phyloP scores from a whole-genome alignment of 2,888 invertebrate genomes.

The Patella caerulea region DNA sequence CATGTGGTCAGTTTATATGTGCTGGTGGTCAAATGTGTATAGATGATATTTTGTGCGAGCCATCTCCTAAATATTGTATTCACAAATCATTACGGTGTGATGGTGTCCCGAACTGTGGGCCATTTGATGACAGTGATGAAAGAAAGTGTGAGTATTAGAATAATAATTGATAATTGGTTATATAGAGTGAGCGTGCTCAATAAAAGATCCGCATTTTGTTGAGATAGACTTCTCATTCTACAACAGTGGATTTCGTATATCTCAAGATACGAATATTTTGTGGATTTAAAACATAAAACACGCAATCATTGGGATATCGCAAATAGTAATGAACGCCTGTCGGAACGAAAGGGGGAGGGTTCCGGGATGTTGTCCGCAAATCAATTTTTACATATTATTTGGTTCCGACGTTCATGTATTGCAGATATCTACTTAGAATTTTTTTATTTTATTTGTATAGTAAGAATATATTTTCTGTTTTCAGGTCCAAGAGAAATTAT shows the following conservation, averaged over 20 bases:
- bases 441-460: too few species aligned
- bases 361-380: neutral
- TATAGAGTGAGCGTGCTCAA: too few species aligned
- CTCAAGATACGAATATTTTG: too few species aligned
- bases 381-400: too few species aligned
- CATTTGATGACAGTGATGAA: conserved; percentile 66
- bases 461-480: conserved; percentile 24
- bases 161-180: neutral
- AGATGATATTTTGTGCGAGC: conserved; percentile 42
- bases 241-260: too few species aligned
- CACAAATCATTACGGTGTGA: conserved; percentile 81
- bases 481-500: conserved; percentile 57
- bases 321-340: too few species aligned
- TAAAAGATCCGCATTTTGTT: too few species aligned
- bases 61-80: conserved; percentile 78
- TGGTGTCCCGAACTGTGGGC: conserved; percentile 80
- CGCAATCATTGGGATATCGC: too few species aligned
- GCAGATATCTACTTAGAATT: too few species aligned
- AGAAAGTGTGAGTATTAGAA: conserved; percentile 56
- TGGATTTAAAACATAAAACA: too few species aligned
- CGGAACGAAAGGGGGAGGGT: too few species aligned
- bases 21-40: conserved; percentile 51
- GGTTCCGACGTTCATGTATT: neutral
- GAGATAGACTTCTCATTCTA: too few species aligned
- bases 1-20: conserved; percentile 60